A percentile compares a stretch with the other conserved stretches of the same genome.
phyloP scores from a whole-genome alignment of 53 echinoderm and acorn worm species.

The Patiria pectinifera region DNA sequence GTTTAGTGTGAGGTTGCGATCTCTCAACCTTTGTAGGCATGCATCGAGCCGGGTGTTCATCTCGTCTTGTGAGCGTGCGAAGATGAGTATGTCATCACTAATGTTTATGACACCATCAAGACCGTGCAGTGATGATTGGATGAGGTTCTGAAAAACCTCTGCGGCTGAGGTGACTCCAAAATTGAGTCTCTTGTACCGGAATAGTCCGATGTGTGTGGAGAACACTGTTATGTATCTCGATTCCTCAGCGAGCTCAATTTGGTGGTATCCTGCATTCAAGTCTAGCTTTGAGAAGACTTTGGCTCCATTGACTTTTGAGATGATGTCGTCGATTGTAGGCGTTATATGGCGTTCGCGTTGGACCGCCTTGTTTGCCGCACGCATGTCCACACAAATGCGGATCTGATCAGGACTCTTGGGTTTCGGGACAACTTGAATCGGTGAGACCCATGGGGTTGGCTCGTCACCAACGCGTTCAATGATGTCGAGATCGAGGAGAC shows the following conservation, averaged over 20 bases:
- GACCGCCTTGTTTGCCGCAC: slow-evolving; percentile 37
- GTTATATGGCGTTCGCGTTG: slow-evolving; percentile 63
- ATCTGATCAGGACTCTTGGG: slow-evolving; percentile 53
- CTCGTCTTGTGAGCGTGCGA: slow-evolving; percentile 18
- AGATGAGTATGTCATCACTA: slow-evolving; percentile 73
- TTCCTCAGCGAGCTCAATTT: slow-evolving; percentile 58
- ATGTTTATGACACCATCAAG: slow-evolving; percentile 74
- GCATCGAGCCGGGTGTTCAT: slow-evolving; percentile 22
- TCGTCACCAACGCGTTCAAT: slow-evolving; percentile 46
- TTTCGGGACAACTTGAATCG: slow-evolving; percentile 48
- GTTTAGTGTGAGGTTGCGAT: slow-evolving; percentile 73
- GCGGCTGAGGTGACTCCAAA: slow-evolving; percentile 75
- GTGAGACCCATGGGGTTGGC: slow-evolving; percentile 69
- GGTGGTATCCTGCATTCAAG: slow-evolving; percentile 80
- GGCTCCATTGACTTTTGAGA: slow-evolving; percentile 58
- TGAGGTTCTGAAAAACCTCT: slow-evolving; percentile 71
- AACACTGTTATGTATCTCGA: slow-evolving; percentile 20
- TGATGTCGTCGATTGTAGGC: slow-evolving; percentile 73
- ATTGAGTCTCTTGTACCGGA: slow-evolving; percentile 69
- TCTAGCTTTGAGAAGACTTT: slow-evolving; percentile 71
- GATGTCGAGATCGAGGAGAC: slow-evolving; percentile 59
- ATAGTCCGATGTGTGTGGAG: slow-evolving; percentile 71
- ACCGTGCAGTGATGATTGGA: slow-evolving; percentile 60
- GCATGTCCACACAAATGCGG: slow-evolving; percentile 49
- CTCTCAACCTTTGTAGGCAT: slow-evolving; percentile 53